These are phyloP conservation scores for Siphonodentalium dalli DNA, from an alignment of 2,888 invertebrate species.

Conservation along the genomic window DNA sequence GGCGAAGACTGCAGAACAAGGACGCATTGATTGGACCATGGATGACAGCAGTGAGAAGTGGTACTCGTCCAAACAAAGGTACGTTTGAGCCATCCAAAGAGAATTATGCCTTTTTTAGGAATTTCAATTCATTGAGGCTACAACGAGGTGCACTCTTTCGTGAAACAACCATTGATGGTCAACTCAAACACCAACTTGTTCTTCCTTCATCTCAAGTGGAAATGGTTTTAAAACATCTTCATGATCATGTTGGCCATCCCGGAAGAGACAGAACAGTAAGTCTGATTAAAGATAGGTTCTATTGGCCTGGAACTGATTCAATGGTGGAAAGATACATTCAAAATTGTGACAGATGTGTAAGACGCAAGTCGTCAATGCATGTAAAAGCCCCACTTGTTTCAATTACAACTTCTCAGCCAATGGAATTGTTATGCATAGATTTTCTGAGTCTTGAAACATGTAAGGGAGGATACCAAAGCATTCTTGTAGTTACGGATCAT, in stretches of 20 bases:
- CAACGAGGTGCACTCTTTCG: too few relatives aligned
- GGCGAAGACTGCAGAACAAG: too few relatives aligned
- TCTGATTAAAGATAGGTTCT: conserved; percentile 8
- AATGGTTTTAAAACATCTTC: conserved; percentile 5
- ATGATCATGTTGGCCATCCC: conserved; percentile 19
- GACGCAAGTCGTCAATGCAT: background rate
- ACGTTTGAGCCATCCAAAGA: too few relatives aligned
- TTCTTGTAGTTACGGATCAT: conserved; percentile 16
- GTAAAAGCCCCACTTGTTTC: background rate
- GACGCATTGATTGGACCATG: too few relatives aligned
- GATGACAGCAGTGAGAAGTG: too few relatives aligned
- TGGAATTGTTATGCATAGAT: conserved; percentile 17
- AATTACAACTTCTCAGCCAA: conserved; percentile 4
- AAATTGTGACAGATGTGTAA: conserved; percentile 7
- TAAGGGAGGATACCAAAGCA: conserved; percentile 5
- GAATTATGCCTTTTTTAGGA: too few relatives aligned
- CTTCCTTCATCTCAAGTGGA: background rate
- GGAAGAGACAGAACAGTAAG: conserved; percentile 13
- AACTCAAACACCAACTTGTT: too few relatives aligned
- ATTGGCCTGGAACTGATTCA: conserved; percentile 10
- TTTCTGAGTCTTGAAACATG: conserved; percentile 7
- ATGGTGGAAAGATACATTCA: background rate
- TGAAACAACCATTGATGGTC: too few relatives aligned
- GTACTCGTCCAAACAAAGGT: too few relatives aligned
- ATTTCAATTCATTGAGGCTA: too few relatives aligned